Percentiles rank a stretch among this genome's conserved stretches.
Conservation (phyloP, 2,888 invertebrate species). For the Mythimna vitellina region DNA sequence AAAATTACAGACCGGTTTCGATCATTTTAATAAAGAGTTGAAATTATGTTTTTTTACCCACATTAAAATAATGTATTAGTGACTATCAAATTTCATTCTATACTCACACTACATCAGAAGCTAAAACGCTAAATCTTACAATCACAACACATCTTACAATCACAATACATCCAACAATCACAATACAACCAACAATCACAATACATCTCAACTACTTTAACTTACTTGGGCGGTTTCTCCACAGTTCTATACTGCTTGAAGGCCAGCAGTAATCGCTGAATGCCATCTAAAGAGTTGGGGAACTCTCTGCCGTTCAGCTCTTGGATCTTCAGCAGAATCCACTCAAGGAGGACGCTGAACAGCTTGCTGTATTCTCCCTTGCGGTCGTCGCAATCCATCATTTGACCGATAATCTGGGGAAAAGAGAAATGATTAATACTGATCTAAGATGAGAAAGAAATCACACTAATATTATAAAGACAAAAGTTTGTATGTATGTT, state of each 20-base stretch:
- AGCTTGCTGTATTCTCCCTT: conserved; percentile 97
- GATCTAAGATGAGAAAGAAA: too few relatives aligned
- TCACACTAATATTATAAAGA: too few relatives aligned
- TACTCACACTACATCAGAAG: too few relatives aligned
- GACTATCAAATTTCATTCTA: too few relatives aligned
- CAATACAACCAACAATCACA: background rate
- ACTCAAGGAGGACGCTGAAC: conserved; percentile 96
- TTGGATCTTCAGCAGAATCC: conserved; percentile 97
- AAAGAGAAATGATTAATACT: background rate
- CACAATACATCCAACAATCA: background rate
- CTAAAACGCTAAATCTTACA: background rate
- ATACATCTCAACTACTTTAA: conserved; percentile 10
- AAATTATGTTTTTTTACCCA: too few relatives aligned
- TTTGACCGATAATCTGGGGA: conserved; percentile 97
- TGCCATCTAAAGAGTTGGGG: conserved; percentile 98
- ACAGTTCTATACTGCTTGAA: conserved; percentile 99
- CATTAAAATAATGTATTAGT: too few relatives aligned
- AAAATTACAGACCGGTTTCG: too few relatives aligned
- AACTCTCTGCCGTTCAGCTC: conserved; percentile 96
- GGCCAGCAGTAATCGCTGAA: conserved; percentile 96
- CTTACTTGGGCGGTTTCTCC: conserved; percentile 99
- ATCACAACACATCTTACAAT: background rate
- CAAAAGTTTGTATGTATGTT: too few relatives aligned
- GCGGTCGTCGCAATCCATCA: conserved; percentile 98
- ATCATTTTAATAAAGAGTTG: too few relatives aligned